Conservation (phyloP, 2,888 invertebrate species). For the Dioctria rufipes region DNA sequence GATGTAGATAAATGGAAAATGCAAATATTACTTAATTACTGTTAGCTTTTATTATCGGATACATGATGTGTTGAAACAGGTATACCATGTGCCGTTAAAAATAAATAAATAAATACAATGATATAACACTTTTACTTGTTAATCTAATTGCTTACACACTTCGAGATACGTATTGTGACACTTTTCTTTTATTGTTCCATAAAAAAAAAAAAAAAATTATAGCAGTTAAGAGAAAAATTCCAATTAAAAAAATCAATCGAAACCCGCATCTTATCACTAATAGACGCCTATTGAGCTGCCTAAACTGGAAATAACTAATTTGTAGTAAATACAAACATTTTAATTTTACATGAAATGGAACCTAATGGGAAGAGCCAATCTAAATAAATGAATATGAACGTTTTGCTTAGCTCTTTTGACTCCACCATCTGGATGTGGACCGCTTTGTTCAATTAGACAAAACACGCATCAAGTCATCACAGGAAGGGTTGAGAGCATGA, state of each 20-base stretch:
- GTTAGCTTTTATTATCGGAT: background rate
- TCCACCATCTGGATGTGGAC: background rate
- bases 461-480: background rate
- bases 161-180: background rate
- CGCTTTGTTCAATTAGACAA: background rate
- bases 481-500: background rate
- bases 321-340: background rate
- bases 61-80: too few species aligned
- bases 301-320: conserved; percentile 4
- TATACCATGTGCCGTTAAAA: too few species aligned
- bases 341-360: background rate
- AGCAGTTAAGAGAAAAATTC: too few species aligned
- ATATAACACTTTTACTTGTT: too few species aligned
- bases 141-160: too few species aligned
- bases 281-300: background rate
- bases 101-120: too few species aligned
- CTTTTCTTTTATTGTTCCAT: background rate
- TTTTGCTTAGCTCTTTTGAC: background rate
- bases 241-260: background rate
- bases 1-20: background rate
- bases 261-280: background rate
- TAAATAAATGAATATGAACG: background rate
- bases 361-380: background rate
- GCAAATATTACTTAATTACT: conserved; percentile 2
- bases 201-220: background rate